Evolutionary conservation across 2,888 invertebrate species (phyloP).

Genomic region (Drosophila siamana): DNA sequence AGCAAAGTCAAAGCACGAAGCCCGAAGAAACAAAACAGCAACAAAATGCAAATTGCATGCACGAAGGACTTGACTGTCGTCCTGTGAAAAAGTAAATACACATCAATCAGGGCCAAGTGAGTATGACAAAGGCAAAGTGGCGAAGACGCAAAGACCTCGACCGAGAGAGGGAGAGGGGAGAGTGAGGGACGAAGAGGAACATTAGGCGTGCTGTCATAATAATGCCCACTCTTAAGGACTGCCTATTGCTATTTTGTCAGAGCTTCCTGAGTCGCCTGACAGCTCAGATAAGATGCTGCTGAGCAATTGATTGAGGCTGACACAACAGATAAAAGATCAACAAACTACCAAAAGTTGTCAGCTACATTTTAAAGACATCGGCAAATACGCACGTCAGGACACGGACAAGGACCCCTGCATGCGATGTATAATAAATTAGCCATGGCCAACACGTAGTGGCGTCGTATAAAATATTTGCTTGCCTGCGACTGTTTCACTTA

Average conservation of each 20-base stretch:
- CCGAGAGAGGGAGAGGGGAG: not conserved
- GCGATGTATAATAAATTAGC: slow-evolving; percentile 72
- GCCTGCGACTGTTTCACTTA: slow-evolving; percentile 50
- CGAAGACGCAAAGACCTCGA: too few relatives aligned
- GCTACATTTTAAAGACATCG: slow-evolving; percentile 67
- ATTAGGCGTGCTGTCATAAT: slow-evolving; percentile 44
- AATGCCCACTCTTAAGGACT: slow-evolving; percentile 27
- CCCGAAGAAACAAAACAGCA: slow-evolving; percentile 22
- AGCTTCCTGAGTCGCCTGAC: slow-evolving; percentile 48
- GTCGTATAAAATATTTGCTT: slow-evolving; percentile 58
- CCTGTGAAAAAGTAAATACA: slow-evolving; percentile 22
- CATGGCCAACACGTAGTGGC: slow-evolving; percentile 73
- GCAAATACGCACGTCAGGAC: not conserved
- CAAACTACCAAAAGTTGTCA: slow-evolving; percentile 53
- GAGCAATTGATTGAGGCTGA: slow-evolving; percentile 68
- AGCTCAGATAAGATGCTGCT: slow-evolving; percentile 31
- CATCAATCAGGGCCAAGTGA: slow-evolving; percentile 67
- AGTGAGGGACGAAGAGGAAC: not conserved
- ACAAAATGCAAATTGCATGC: slow-evolving; percentile 70
- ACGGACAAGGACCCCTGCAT: not conserved
- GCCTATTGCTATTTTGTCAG: slow-evolving; percentile 55
- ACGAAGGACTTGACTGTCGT: slow-evolving; percentile 37
- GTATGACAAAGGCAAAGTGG: slow-evolving; percentile 18
- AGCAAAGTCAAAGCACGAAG: not conserved
- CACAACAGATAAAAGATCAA: slow-evolving; percentile 58